Percentiles rank a stretch among this genome's conserved stretches.
These are phyloP conservation scores for Ellobium chinense DNA, from an alignment of 2,888 invertebrate genomes.

Conservation along the genomic window DNA sequence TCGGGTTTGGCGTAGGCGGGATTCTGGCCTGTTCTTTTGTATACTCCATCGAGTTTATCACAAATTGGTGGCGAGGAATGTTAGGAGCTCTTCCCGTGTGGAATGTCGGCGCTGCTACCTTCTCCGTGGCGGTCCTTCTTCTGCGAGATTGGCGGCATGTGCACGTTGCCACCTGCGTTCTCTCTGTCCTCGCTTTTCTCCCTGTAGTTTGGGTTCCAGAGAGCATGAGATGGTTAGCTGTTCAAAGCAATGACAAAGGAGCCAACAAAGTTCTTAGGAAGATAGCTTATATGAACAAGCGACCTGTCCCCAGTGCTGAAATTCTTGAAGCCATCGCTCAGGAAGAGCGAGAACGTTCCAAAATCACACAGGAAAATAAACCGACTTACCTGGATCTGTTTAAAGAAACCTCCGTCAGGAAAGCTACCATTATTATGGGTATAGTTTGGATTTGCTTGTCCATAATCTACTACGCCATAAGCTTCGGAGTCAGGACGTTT, in stretches of 20 bases:
- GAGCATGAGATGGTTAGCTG: constrained; percentile 55
- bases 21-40: constrained; percentile 43
- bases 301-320: constrained; percentile 43
- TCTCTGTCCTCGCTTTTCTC: constrained; percentile 28
- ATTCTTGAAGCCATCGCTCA: constrained; percentile 3
- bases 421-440: constrained; percentile 10
- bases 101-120: constrained; percentile 47
- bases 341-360: background rate
- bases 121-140: constrained; percentile 44
- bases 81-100: constrained; percentile 47
- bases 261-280: constrained; percentile 47
- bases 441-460: constrained; percentile 38
- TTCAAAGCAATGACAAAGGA: constrained; percentile 48
- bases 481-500: constrained; percentile 54
- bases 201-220: constrained; percentile 50
- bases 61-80: constrained; percentile 42
- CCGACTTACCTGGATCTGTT: background rate
- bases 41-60: constrained; percentile 51
- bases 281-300: constrained; percentile 52
- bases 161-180: constrained; percentile 38
- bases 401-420: background rate
- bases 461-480: constrained; percentile 57
- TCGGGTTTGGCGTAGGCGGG: constrained; percentile 48
- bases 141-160: constrained; percentile 49
- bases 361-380: background rate